Evolutionary conservation across 2,888 invertebrate species (phyloP).

Genomic region (Drosophila siamana): DNA sequence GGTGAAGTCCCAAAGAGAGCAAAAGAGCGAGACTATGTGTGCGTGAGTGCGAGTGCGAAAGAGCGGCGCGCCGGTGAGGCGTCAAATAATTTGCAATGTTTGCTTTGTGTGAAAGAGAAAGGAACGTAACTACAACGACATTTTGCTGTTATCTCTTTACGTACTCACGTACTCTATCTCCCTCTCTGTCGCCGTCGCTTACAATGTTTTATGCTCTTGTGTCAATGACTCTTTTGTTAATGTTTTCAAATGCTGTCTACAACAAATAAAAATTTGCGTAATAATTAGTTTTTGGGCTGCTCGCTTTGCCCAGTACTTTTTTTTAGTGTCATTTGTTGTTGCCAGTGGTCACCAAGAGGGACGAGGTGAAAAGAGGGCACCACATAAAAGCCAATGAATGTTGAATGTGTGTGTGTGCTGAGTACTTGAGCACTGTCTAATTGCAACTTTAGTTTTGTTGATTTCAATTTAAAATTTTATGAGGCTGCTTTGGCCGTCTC

Average conservation of each 20-base stretch:
- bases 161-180: slow-evolving; percentile 2
- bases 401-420: slow-evolving; percentile 24
- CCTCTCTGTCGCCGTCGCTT: neutral
- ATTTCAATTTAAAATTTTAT: slow-evolving; percentile 60
- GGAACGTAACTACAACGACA: slow-evolving; percentile 21
- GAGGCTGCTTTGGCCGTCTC: slow-evolving; percentile 25
- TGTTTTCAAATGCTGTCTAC: slow-evolving; percentile 50
- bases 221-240: slow-evolving; percentile 73
- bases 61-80: slow-evolving; percentile 40
- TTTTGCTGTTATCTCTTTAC: slow-evolving; percentile 31
- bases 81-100: slow-evolving; percentile 45
- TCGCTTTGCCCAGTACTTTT: slow-evolving; percentile 41
- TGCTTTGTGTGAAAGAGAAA: slow-evolving; percentile 52
- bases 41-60: slow-evolving; percentile 3
- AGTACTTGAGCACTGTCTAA: slow-evolving; percentile 55
- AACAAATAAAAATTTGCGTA: slow-evolving; percentile 74
- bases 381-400: slow-evolving; percentile 27
- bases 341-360: slow-evolving; percentile 32
- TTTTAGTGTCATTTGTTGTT: slow-evolving; percentile 40
- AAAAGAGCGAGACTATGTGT: slow-evolving; percentile 12
- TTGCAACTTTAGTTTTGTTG: slow-evolving; percentile 56
- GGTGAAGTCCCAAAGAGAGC: neutral
- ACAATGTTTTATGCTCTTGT: slow-evolving; percentile 46
- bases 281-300: slow-evolving; percentile 62
- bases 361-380: neutral